A percentile compares a stretch with the other conserved stretches of the same genome.
These are phyloP conservation scores for Malurus leucopterus DNA, from an alignment of 2,797 vertebrate genomes.

Conservation along the genomic window DNA sequence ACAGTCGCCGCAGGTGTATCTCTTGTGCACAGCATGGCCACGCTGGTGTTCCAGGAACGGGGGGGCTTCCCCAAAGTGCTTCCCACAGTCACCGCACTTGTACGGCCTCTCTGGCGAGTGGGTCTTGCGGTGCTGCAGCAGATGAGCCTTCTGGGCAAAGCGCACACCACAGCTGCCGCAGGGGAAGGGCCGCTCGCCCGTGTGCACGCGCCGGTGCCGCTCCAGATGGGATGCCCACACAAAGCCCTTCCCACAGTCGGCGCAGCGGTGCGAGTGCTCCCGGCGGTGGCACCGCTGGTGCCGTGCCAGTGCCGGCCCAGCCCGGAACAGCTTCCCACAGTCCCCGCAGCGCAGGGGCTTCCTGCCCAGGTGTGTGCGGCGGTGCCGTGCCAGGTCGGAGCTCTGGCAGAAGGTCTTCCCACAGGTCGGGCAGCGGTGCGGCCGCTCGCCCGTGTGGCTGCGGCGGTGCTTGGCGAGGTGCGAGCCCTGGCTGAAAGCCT, in stretches of 20 bases:
- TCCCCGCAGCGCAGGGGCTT: neutral
- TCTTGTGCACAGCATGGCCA: neutral
- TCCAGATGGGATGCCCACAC: slow-evolving; percentile 23
- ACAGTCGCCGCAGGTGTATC: slow-evolving; percentile 19
- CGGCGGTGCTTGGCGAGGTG: slow-evolving; percentile 55
- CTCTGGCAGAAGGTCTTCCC: slow-evolving; percentile 45
- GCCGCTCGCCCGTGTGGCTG: slow-evolving; percentile 28
- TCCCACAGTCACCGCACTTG: neutral
- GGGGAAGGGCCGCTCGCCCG: slow-evolving; percentile 52
- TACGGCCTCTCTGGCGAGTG: slow-evolving; percentile 22
- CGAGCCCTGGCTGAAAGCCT: slow-evolving; percentile 43
- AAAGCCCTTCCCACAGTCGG: slow-evolving; percentile 53
- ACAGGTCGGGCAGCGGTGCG: slow-evolving; percentile 25
- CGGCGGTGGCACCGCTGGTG: neutral
- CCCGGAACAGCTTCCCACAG: slow-evolving; percentile 12
- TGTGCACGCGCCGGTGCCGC: slow-evolving; percentile 59
- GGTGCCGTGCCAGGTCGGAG: slow-evolving; percentile 22
- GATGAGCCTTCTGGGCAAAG: slow-evolving; percentile 54
- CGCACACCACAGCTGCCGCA: slow-evolving; percentile 48
- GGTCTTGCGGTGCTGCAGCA: slow-evolving; percentile 55
- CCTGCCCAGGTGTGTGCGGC: neutral
- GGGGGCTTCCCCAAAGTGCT: neutral
- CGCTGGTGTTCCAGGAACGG: neutral
- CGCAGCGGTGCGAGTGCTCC: neutral
- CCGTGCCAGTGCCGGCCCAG: neutral